phyloP scores from a whole-genome alignment of 2,888 invertebrate species.

The Caenorhabditis sp. region DNA sequence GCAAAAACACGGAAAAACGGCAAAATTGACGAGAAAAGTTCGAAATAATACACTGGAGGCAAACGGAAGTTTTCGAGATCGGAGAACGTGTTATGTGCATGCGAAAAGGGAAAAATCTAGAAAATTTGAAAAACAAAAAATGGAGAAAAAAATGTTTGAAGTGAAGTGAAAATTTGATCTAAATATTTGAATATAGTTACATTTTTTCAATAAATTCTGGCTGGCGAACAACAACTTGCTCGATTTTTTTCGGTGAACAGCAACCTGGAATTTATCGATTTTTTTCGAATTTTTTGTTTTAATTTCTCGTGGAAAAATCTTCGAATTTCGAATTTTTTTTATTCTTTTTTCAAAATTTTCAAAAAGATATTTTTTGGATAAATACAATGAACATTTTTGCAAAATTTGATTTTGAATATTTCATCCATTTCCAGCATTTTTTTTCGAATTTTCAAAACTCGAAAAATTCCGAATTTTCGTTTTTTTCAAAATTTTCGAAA shows the following conservation, averaged over 20 bases:
- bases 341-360: neutral
- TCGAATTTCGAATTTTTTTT: too few relatives aligned
- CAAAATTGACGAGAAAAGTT: slow-evolving; percentile 2
- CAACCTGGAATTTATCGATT: slow-evolving; percentile 34
- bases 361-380: too few relatives aligned
- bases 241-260: slow-evolving; percentile 34
- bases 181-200: too few relatives aligned
- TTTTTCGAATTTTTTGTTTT: too few relatives aligned
- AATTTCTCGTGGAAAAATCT: too few relatives aligned
- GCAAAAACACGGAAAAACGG: too few relatives aligned
- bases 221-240: neutral
- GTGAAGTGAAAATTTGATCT: too few relatives aligned
- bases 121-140: neutral
- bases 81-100: slow-evolving; percentile 1
- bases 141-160: neutral
- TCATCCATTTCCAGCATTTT: too few relatives aligned
- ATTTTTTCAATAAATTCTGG: slow-evolving; percentile 10
- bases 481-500: too few relatives aligned
- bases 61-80: slow-evolving; percentile 14
- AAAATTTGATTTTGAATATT: too few relatives aligned
- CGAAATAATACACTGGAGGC: neutral
- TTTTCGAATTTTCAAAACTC: neutral
- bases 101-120: neutral
- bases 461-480: too few relatives aligned
- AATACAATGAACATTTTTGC: too few relatives aligned